Base-by-base conservation (phyloP, 2,888 invertebrate species). In the Caprella mutica region DNA sequence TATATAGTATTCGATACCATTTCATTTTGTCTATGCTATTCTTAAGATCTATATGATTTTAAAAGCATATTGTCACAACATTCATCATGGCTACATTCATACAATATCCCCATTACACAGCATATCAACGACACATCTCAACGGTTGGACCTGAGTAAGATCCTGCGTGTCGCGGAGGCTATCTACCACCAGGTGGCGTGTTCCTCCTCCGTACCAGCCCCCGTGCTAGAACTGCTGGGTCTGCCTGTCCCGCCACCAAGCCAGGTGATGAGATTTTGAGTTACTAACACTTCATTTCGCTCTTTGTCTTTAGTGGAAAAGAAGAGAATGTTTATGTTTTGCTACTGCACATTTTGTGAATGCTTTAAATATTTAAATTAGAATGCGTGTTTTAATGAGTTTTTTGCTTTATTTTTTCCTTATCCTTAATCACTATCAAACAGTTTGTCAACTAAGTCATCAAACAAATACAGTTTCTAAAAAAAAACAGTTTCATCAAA, bases 61-160 rank as follows among this genome's bases (percentile, higher is more conserved):
- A n/a, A n/a, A n/a, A n/a, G n/a, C n/a, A n/a, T n/a, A n/a, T n/a
- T n/a, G n/a, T n/a, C n/a, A n/a, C n/a, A n/a, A n/a, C n/a, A n/a
- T n/a, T n/a, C n/a, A n/a, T n/a, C n/a, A n/a, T n/a, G n/a, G n/a
- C n/a, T n/a, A n/a, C n/a, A n/a, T n/a, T n/a, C n/a, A n/a, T n/a
- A n/a, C n/a, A n/a, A n/a, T n/a, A n/a, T n/a, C n/a, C n/a, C n/a
- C n/a, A n/a, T n/a, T n/a, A n/a, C n/a, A 9, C 75, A 92, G 90
- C 93, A 97, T 71, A 86, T 97, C 64, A 98, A 98, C 75, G 96
- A 97, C 71, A 76, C 97, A 65, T 86, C 90, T 12, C 82, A 87
- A 72, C 81, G 84, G 65, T 82, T 97, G 50, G 84, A 93, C 69
- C 77, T 97, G 8, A 83, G 86, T 59, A 79, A 81, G 66, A 85